These are phyloP conservation scores for Ectemnius lituratus DNA, from an alignment of 2,888 invertebrate genomes.

Conservation along the genomic window DNA sequence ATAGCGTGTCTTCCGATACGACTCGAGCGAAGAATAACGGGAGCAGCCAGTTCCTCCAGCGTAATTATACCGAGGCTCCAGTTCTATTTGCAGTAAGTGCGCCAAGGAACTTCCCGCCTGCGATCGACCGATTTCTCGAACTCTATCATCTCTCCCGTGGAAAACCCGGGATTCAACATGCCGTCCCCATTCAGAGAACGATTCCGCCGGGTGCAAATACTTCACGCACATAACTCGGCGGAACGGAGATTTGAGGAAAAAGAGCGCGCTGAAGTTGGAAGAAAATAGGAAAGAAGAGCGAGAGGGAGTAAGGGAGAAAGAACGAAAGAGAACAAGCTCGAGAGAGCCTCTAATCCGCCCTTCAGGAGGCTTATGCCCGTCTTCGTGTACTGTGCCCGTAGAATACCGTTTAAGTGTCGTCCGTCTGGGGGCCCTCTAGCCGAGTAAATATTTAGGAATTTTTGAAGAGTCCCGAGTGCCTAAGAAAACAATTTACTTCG, in stretches of 20 bases:
- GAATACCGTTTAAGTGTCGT: constrained; percentile 68
- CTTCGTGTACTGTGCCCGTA: constrained; percentile 58
- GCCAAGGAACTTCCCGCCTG: constrained; percentile 26
- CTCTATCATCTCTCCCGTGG: constrained; percentile 42
- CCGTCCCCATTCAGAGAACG: constrained; percentile 45
- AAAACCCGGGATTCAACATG: constrained; percentile 29
- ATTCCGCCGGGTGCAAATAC: constrained; percentile 56
- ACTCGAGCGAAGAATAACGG: background rate
- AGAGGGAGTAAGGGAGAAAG: constrained; percentile 27
- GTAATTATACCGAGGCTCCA: constrained; percentile 28
- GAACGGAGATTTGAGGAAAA: constrained; percentile 46
- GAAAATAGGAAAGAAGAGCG: constrained; percentile 11
- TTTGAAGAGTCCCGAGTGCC: constrained; percentile 73
- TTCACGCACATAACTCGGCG: constrained; percentile 31
- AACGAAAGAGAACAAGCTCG: constrained; percentile 44
- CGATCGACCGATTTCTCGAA: constrained; percentile 40
- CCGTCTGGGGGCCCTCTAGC: constrained; percentile 63
- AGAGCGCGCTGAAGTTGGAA: background rate
- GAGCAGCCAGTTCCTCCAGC: constrained; percentile 7
- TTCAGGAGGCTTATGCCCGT: constrained; percentile 63
- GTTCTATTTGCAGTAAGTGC: background rate
- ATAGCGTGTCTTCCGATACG: background rate
- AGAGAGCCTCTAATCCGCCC: constrained; percentile 71
- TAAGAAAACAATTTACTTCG: constrained; percentile 74
- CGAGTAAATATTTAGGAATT: constrained; percentile 76